Percentiles rank a stretch among this genome's conserved stretches.
phyloP scores from a whole-genome alignment of 2,113 vertebrate genomes.

The Irena cyanogastra region DNA sequence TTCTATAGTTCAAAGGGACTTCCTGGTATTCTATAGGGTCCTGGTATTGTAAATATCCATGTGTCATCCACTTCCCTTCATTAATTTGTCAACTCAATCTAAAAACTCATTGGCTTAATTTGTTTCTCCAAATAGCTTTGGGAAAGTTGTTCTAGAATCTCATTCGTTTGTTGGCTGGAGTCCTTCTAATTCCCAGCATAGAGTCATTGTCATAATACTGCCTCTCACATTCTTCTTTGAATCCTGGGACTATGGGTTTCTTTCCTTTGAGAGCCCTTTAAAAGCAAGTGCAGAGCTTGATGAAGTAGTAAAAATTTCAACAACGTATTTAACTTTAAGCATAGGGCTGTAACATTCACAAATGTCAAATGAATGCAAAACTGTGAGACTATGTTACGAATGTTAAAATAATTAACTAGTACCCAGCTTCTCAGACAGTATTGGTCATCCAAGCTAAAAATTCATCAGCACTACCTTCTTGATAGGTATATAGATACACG shows the following conservation, averaged over 20 bases:
- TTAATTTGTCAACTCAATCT: background rate
- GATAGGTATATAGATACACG: background rate
- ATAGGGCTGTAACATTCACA: background rate
- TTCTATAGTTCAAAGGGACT: background rate
- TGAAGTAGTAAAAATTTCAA: background rate
- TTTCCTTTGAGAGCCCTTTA: background rate
- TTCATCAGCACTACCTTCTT: background rate
- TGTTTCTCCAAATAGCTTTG: background rate
- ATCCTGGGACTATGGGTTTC: background rate
- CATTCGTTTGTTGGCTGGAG: background rate
- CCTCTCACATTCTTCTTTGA: background rate
- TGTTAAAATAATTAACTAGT: background rate
- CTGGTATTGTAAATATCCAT: background rate
- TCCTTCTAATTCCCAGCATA: background rate
- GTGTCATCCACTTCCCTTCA: background rate
- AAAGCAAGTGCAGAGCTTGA: background rate
- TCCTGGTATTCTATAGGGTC: background rate
- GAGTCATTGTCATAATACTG: background rate
- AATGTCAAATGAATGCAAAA: background rate
- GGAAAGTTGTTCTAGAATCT: constrained; percentile 1
- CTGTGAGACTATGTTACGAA: background rate
- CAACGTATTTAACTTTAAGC: background rate
- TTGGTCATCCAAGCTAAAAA: background rate
- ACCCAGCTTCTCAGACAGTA: background rate
- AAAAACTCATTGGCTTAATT: background rate